A percentile compares a stretch with the other conserved stretches of the same genome.
These are phyloP conservation scores for Zaprionus lineosus DNA, from an alignment of 2,888 invertebrate genomes.

Conservation along the genomic window DNA sequence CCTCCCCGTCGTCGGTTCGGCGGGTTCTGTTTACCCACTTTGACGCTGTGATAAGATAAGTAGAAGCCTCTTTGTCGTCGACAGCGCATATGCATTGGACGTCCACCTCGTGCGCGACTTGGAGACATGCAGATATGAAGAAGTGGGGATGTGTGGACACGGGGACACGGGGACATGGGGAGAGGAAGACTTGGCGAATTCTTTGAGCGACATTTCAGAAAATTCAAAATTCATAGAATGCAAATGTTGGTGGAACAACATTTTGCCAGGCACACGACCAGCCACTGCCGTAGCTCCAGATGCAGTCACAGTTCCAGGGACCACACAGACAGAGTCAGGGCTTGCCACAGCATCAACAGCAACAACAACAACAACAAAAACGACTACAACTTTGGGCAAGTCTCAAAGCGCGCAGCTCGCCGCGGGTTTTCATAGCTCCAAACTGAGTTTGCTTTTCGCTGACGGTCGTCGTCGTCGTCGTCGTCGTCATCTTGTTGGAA, in stretches of 20 bases:
- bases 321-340: slow-evolving; percentile 46
- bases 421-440: slow-evolving; percentile 26
- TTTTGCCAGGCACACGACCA: slow-evolving; percentile 61
- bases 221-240: slow-evolving; percentile 75
- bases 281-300: too few relatives aligned
- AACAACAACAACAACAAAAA: background rate
- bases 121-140: too few relatives aligned
- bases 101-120: slow-evolving; percentile 44
- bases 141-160: too few relatives aligned
- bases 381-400: slow-evolving; percentile 10
- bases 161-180: too few relatives aligned
- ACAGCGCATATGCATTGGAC: slow-evolving; percentile 13
- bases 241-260: slow-evolving; percentile 75
- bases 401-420: slow-evolving; percentile 22
- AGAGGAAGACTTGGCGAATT: slow-evolving; percentile 53
- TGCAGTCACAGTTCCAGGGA: slow-evolving; percentile 21
- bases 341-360: slow-evolving; percentile 15
- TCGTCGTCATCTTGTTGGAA: too few relatives aligned
- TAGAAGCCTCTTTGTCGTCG: slow-evolving; percentile 33
- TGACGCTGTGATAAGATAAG: slow-evolving; percentile 66
- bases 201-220: slow-evolving; percentile 50
- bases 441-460: slow-evolving; percentile 22
- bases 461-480: too few relatives aligned
- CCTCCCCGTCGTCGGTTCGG: slow-evolving; percentile 6
- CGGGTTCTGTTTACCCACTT: slow-evolving; percentile 49